Conservation (phyloP, 2,888 invertebrate genomes). For the Hesperia comma region DNA sequence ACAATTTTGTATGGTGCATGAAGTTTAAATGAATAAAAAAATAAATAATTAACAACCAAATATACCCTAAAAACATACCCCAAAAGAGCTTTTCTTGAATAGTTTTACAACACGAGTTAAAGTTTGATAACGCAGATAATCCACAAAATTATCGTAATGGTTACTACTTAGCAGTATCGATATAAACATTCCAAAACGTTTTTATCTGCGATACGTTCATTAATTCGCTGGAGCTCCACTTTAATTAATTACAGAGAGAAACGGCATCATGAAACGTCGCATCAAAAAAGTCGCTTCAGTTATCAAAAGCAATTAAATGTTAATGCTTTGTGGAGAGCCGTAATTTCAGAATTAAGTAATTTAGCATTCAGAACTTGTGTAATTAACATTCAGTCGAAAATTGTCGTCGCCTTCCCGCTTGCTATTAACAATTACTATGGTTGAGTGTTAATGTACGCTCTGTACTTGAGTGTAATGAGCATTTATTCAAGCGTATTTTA, state of each 20-base stretch:
- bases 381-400: slow-evolving; percentile 51
- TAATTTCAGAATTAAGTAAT: slow-evolving; percentile 50
- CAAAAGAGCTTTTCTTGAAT: too few species aligned
- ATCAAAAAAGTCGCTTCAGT: slow-evolving; percentile 42
- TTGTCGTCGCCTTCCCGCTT: slow-evolving; percentile 47
- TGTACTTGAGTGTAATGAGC: slow-evolving; percentile 22
- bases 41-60: too few species aligned
- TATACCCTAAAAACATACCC: too few species aligned
- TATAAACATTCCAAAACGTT: slow-evolving; percentile 29
- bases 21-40: too few species aligned
- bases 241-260: slow-evolving; percentile 36
- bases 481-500: not conserved
- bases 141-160: not conserved
- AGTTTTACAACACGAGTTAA: too few species aligned
- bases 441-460: slow-evolving; percentile 39
- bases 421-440: slow-evolving; percentile 43
- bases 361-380: slow-evolving; percentile 48
- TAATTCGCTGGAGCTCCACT: slow-evolving; percentile 34
- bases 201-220: slow-evolving; percentile 32
- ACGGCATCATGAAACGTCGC: slow-evolving; percentile 36
- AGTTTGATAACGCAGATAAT: too few species aligned
- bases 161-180: slow-evolving; percentile 9
- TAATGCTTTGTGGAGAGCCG: slow-evolving; percentile 49
- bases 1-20: too few species aligned
- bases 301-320: slow-evolving; percentile 51